A percentile compares a stretch with the other conserved stretches of the same genome.
These are phyloP conservation scores for Peribatodes rhomboidaria DNA, from an alignment of 2,888 invertebrate genomes.

Conservation along the genomic window DNA sequence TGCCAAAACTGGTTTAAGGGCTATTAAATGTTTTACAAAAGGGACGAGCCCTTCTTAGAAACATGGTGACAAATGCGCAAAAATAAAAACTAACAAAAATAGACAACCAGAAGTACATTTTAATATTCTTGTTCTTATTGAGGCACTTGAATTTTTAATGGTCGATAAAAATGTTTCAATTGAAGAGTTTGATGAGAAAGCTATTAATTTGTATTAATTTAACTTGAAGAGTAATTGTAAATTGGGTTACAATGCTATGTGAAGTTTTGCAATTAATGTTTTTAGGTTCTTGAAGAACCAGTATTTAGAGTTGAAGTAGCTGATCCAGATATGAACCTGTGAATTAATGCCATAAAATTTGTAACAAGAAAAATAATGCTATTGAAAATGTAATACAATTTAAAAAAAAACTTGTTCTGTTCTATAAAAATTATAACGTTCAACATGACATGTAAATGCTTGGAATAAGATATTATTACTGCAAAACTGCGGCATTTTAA, in stretches of 20 bases:
- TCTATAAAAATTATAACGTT: neutral
- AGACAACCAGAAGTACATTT: slow-evolving; percentile 75
- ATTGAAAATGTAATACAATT: neutral
- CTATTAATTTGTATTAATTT: slow-evolving; percentile 74
- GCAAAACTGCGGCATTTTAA: neutral
- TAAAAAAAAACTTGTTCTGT: neutral
- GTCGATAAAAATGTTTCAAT: slow-evolving; percentile 70
- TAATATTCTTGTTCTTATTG: slow-evolving; percentile 73
- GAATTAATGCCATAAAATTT: slow-evolving; percentile 32
- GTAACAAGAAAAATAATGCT: neutral
- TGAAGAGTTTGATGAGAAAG: slow-evolving; percentile 73
- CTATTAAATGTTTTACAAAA: slow-evolving; percentile 31
- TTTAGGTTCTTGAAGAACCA: slow-evolving; percentile 49
- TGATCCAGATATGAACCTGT: slow-evolving; percentile 35
- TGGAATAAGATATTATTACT: neutral
- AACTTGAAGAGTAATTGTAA: slow-evolving; percentile 43
- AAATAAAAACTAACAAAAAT: slow-evolving; percentile 72
- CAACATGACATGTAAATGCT: too few relatives aligned
- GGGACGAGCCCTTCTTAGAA: slow-evolving; percentile 20
- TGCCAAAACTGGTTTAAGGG: slow-evolving; percentile 66
- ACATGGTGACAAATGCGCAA: slow-evolving; percentile 69
- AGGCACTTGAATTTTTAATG: slow-evolving; percentile 79
- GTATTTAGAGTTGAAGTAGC: slow-evolving; percentile 48
- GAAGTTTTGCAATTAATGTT: slow-evolving; percentile 61
- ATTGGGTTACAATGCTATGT: slow-evolving; percentile 52